Conservation (phyloP, 1,140 invertebrate genomes). For the Homalodisca vitripennis region DNA sequence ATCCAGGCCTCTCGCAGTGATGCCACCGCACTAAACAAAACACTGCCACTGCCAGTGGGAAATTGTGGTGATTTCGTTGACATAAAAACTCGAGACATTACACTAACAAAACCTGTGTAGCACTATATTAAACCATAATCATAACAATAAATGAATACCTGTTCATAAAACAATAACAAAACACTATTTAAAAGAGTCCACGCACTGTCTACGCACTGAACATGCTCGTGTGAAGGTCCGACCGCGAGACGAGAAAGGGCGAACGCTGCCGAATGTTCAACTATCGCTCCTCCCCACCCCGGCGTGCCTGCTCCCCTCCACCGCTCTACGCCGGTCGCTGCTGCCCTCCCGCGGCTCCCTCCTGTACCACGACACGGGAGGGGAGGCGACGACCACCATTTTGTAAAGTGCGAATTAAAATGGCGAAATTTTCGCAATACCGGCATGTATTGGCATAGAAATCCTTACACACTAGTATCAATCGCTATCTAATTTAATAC, state of each 20-base stretch:
- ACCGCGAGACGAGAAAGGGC: not conserved
- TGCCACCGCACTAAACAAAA: conserved; percentile 10
- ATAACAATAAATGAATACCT: conserved; percentile 15
- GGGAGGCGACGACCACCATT: conserved; percentile 1
- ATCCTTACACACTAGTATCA: too few relatives aligned
- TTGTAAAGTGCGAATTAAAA: conserved; percentile 23
- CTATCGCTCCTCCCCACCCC: conserved; percentile 15
- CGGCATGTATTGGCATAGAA: too few relatives aligned
- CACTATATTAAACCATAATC: not conserved
- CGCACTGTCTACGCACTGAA: not conserved
- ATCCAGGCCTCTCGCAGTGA: conserved; percentile 2
- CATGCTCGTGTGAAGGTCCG: conserved; percentile 16
- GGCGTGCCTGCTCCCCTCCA: not conserved
- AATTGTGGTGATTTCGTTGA: conserved; percentile 4
- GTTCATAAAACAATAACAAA: conserved; percentile 21
- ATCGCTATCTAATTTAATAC: too few relatives aligned
- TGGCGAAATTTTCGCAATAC: conserved; percentile 25
- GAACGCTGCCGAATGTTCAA: not conserved
- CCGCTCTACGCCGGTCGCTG: not conserved
- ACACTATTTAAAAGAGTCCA: conserved; percentile 21
- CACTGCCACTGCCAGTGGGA: conserved; percentile 6
- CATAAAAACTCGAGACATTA: not conserved
- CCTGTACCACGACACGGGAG: not conserved
- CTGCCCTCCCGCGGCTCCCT: conserved; percentile 7
- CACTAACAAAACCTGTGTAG: not conserved